Percentiles rank a stretch among this genome's conserved stretches.
Conservation (phyloP, 2,797 vertebrate genomes). For the Caiman crocodilus region DNA sequence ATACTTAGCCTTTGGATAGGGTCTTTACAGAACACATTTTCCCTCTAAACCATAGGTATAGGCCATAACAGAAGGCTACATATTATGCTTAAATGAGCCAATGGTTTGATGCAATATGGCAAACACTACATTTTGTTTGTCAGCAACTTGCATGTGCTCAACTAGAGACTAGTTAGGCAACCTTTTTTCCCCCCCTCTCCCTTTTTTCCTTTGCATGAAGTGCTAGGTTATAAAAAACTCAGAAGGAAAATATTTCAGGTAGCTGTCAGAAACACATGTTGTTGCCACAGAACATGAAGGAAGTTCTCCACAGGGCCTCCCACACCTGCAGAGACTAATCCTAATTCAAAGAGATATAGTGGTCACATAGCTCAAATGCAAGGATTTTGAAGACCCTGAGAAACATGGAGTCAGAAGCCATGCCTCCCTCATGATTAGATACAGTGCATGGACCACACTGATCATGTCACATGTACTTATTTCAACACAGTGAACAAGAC, state of each 20-base stretch:
- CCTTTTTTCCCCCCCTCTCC: neutral
- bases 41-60: neutral
- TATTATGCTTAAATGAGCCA: accelerated
- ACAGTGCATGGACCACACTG: neutral
- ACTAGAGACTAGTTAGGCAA: neutral
- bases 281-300: neutral
- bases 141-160: neutral
- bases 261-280: neutral
- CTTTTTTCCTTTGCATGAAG: neutral
- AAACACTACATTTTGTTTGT: neutral
- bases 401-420: neutral
- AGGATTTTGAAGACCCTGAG: neutral
- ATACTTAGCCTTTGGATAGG: neutral
- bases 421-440: neutral
- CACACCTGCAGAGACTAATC: neutral
- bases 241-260: neutral
- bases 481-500: neutral
- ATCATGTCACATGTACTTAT: neutral
- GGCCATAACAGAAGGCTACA: neutral
- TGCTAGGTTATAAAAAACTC: accelerated
- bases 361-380: neutral
- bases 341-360: accelerated
- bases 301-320: neutral
- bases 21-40: neutral
- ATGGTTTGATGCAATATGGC: neutral